Evolutionary conservation across 1,140 invertebrate genomes (phyloP), one percentile per base, ranked within the genome.

Genomic region (Melipona quadrifasciata): DNA sequence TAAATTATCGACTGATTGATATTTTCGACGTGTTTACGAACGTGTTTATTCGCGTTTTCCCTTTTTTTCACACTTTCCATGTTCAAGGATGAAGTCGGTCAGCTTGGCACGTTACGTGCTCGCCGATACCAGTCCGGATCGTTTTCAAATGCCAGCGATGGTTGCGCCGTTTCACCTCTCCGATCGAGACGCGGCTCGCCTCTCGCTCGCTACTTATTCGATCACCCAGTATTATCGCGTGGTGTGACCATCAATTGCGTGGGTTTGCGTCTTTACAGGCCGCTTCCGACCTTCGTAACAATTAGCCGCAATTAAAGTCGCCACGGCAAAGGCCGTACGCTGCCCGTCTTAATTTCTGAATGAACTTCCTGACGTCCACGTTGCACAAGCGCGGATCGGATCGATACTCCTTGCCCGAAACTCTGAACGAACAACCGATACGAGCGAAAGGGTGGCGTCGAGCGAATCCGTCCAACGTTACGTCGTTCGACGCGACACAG

Each of bases 211-310:
- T 89, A 82, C 82, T 47, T 89, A 68, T 72, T 76, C 84, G 84
- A 89, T 91, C 87, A 91, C 84, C 87, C 84, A 87, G 72, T 89
- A 86, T 91, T 87, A 91, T 88, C 68, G 84, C 80, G 73, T 90
- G 88, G 91, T 92, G 91, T 92, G 91, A 91, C 82, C 91, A 86
- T 90, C 90, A 92, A 90, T 93, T 92, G 92, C 91, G 90, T 91
- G 89, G 92, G 91, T 88, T 89, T 84, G 87, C 84, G 90, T 93
- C 91, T 93, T 90, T 91, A 91, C 86, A 91, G 91, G 87, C 91
- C 74, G 92, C 87, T 93, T 93, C 88, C 92, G 92, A 93, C 93
- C 93, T 94, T 93, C 92, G 92, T 89, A 91, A 91, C 93, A 94
- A 93, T 94, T 94, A 93, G 87, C 82, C 71, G 86, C 92, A 94